A percentile compares a stretch with the other conserved stretches of the same genome.
Evolutionary conservation across 2,888 invertebrate species (phyloP).

Genomic region (Drosophila yooni): DNA sequence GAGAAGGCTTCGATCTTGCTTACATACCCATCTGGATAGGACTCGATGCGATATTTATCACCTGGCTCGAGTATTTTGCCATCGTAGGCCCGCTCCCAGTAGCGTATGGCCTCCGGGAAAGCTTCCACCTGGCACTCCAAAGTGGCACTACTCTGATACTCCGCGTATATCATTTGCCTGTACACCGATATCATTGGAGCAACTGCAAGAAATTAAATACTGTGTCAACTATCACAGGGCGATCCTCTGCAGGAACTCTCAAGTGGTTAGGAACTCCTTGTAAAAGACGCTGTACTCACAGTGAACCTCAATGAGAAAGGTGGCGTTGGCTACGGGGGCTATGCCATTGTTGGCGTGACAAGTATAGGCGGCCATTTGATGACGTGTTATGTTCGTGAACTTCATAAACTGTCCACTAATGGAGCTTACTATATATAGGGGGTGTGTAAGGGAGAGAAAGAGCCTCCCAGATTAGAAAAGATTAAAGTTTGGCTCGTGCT

Average conservation of each 20-base stretch:
- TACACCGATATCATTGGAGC: constrained; percentile 93
- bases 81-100: constrained; percentile 92
- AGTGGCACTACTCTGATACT: constrained; percentile 89
- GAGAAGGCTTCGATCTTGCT: background rate
- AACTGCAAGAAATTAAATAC: constrained; percentile 87
- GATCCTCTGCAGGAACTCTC: background rate
- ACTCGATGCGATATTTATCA: constrained; percentile 88
- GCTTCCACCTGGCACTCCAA: constrained; percentile 95
- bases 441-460: constrained; percentile 44
- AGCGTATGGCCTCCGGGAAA: constrained; percentile 93
- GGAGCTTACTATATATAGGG: constrained; percentile 87
- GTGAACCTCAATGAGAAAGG: constrained; percentile 93
- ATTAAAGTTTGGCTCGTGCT: background rate
- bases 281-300: constrained; percentile 88
- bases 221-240: background rate
- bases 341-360: constrained; percentile 94
- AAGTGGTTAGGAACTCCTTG: background rate
- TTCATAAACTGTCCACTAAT: constrained; percentile 92
- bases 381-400: constrained; percentile 90
- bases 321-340: constrained; percentile 92
- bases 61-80: constrained; percentile 89
- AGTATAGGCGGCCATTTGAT: constrained; percentile 91
- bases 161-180: constrained; percentile 90
- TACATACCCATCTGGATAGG: constrained; percentile 85
- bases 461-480: background rate